Evolutionary conservation across 1,140 invertebrate species (phyloP).

Genomic region (Brachionus koreanus): DNA sequence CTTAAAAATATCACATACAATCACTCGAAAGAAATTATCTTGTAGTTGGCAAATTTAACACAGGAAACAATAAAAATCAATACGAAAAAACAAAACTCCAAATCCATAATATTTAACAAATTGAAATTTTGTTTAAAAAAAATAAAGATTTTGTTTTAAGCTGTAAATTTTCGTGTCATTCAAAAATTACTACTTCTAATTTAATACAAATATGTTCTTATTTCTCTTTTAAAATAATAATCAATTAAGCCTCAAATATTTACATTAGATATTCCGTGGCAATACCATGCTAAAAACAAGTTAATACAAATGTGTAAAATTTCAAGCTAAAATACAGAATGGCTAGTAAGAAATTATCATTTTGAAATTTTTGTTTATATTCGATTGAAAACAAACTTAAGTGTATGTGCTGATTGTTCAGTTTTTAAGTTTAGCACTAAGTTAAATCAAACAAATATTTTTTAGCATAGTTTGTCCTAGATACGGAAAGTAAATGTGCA

Average conservation of each 20-base stretch:
- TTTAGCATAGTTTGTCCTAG: slow-evolving; percentile 5
- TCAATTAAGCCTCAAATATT: background rate
- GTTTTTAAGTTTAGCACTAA: slow-evolving; percentile 11
- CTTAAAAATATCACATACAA: slow-evolving; percentile 11
- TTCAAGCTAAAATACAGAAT: background rate
- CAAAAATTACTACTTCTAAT: slow-evolving; percentile 7
- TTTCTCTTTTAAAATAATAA: background rate
- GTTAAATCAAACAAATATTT: background rate
- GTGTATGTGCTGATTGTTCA: slow-evolving; percentile 29
- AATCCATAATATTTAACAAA: background rate
- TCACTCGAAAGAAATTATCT: slow-evolving; percentile 9
- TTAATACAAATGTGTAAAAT: slow-evolving; percentile 36
- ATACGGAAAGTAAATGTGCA: slow-evolving; percentile 27
- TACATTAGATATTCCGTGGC: background rate
- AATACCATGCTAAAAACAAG: background rate
- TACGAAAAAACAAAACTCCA: background rate
- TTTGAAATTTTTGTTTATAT: slow-evolving; percentile 29
- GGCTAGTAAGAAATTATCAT: background rate
- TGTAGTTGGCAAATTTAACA: slow-evolving; percentile 15
- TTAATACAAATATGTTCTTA: slow-evolving; percentile 14
- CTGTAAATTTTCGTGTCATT: slow-evolving; percentile 20
- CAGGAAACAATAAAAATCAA: slow-evolving; percentile 39
- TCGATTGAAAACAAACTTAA: background rate
- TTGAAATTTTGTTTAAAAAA: background rate
- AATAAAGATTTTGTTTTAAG: background rate